These are phyloP conservation scores for Eretmochelys imbricata DNA, from an alignment of 2,113 vertebrate genomes.

Conservation along the genomic window DNA sequence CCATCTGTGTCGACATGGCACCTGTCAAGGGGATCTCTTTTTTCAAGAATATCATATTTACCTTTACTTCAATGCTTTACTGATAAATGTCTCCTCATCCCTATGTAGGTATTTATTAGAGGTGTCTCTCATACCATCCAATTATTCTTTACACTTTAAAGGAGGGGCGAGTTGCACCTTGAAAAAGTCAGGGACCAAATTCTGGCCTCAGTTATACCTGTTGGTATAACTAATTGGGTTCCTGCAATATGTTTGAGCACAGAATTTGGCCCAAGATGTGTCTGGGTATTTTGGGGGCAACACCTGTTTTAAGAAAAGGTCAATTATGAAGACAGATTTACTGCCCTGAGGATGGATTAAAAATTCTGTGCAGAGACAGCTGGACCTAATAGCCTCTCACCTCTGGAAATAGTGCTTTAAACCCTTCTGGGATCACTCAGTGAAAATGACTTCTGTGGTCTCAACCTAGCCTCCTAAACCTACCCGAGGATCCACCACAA, in stretches of 20 bases:
- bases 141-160: not conserved
- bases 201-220: not conserved
- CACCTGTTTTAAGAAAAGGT: not conserved
- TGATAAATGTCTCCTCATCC: not conserved
- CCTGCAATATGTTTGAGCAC: not conserved
- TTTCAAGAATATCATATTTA: not conserved
- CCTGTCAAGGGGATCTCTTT: not conserved
- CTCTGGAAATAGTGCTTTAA: not conserved
- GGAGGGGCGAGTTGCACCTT: not conserved
- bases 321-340: not conserved
- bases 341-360: not conserved
- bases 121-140: not conserved
- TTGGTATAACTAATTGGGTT: not conserved
- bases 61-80: not conserved
- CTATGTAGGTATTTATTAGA: not conserved
- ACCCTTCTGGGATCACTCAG: not conserved
- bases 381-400: not conserved
- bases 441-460: not conserved
- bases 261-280: not conserved
- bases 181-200: not conserved
- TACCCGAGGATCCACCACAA: not conserved
- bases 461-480: not conserved
- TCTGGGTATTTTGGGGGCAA: not conserved
- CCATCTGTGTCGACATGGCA: not conserved
- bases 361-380: not conserved